Conservation (phyloP, 2,113 vertebrate species). For the Spilogale gracilis region DNA sequence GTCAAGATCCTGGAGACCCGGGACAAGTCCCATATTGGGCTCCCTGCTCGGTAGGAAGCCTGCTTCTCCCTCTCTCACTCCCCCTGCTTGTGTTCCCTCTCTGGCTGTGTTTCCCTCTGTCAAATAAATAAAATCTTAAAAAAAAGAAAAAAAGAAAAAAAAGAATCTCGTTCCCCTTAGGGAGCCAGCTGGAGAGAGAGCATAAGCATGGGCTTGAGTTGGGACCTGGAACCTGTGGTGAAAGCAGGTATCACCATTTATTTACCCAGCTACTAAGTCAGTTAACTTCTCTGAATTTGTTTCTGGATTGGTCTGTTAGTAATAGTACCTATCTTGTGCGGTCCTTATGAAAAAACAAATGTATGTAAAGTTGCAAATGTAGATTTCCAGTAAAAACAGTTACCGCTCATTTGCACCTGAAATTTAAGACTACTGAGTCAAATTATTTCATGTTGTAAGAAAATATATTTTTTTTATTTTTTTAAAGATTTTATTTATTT, state of each 20-base stretch:
- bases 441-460: conserved; percentile 2
- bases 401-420: not conserved
- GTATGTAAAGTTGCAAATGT: not conserved
- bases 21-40: too few species aligned
- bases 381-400: conserved; percentile 25
- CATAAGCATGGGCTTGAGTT: not conserved
- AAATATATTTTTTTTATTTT: not conserved
- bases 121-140: too few species aligned
- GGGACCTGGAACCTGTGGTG: not conserved
- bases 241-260: not conserved
- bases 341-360: conserved; percentile 12
- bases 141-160: too few species aligned
- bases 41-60: too few species aligned
- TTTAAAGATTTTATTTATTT: too few species aligned
- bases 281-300: not conserved
- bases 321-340: not conserved
- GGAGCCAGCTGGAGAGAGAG: not conserved
- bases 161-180: not conserved
- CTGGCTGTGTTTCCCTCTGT: too few species aligned
- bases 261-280: not conserved
- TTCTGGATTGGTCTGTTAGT: not conserved
- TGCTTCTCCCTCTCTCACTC: too few species aligned
- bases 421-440: not conserved
- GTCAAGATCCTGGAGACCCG: too few species aligned
- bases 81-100: too few species aligned